A percentile compares a stretch with the other conserved stretches of the same genome.
Conservation (phyloP, 2,113 vertebrate genomes). For the Pachyramphus minor region DNA sequence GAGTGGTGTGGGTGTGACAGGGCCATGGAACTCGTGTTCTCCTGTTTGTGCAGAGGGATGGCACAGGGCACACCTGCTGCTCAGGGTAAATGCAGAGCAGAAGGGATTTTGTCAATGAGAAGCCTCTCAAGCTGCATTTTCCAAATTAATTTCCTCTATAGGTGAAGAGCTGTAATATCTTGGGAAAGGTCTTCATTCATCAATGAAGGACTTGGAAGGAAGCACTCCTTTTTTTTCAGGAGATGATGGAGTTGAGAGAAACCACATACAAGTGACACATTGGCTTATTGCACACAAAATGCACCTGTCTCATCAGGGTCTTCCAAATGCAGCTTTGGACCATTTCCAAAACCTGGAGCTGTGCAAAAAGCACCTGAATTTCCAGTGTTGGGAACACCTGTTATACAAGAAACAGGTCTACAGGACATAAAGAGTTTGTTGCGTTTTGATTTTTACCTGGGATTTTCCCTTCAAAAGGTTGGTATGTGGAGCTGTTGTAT, state of each 20-base stretch:
- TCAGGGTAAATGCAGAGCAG: background rate
- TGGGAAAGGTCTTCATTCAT: background rate
- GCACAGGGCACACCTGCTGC: background rate
- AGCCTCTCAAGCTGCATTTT: background rate
- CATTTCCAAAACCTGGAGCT: background rate
- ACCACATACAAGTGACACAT: accelerated
- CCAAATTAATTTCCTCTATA: background rate
- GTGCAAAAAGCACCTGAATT: constrained; percentile 6
- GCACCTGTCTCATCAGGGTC: background rate
- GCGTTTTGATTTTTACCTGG: background rate
- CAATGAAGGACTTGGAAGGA: background rate
- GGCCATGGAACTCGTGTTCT: accelerated
- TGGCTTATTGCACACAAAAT: background rate
- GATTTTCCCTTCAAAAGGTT: constrained; percentile 16
- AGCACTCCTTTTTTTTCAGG: background rate
- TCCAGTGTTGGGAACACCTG: background rate
- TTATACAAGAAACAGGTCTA: background rate
- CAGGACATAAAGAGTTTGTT: background rate
- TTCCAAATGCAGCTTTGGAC: background rate
- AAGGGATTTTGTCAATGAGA: background rate
- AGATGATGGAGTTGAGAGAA: background rate
- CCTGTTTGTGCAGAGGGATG: background rate
- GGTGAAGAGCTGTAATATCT: background rate
- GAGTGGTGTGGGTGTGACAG: background rate
- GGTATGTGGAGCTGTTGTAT: background rate